These are phyloP conservation scores for Lagria hirta DNA, from an alignment of 2,888 invertebrate species.

Conservation along the genomic window DNA sequence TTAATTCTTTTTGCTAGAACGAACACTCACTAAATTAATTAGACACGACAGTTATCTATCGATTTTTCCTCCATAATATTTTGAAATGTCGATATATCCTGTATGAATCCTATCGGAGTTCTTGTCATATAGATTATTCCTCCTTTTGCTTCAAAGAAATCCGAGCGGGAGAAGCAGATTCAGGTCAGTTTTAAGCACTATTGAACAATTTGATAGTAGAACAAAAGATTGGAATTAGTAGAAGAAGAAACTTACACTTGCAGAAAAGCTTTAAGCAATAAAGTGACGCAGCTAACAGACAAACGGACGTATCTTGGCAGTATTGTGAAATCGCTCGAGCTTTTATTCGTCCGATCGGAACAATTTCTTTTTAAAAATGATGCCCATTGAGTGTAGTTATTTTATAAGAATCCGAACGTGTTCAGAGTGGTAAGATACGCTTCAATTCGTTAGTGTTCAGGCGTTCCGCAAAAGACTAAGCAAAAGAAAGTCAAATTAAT, in stretches of 20 bases:
- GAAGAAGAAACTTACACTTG: too few species aligned
- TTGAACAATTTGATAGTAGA: not conserved
- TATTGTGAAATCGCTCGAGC: constrained; percentile 12
- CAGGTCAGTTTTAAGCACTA: too few species aligned
- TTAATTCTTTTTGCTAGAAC: constrained; percentile 21
- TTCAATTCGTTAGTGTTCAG: constrained; percentile 18
- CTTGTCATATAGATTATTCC: too few species aligned
- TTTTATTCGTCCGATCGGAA: constrained; percentile 20
- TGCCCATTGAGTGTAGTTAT: constrained; percentile 16
- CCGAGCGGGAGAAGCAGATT: too few species aligned
- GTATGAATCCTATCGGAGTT: too few species aligned
- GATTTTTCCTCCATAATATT: constrained; percentile 25
- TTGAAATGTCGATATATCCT: too few species aligned
- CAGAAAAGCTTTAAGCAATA: too few species aligned
- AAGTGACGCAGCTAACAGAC: too few species aligned
- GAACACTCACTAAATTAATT: constrained; percentile 28
- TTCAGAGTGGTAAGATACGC: constrained; percentile 18
- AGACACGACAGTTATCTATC: constrained; percentile 24
- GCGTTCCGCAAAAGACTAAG: constrained; percentile 18
- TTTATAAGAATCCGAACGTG: constrained; percentile 22
- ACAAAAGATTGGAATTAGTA: not conserved
- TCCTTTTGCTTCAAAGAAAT: too few species aligned
- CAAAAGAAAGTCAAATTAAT: constrained; percentile 19
- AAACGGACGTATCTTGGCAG: too few species aligned
- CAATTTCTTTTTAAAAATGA: constrained; percentile 22